Base-by-base conservation (phyloP, 2,888 invertebrate genomes). In the Smittia aterrima region DNA sequence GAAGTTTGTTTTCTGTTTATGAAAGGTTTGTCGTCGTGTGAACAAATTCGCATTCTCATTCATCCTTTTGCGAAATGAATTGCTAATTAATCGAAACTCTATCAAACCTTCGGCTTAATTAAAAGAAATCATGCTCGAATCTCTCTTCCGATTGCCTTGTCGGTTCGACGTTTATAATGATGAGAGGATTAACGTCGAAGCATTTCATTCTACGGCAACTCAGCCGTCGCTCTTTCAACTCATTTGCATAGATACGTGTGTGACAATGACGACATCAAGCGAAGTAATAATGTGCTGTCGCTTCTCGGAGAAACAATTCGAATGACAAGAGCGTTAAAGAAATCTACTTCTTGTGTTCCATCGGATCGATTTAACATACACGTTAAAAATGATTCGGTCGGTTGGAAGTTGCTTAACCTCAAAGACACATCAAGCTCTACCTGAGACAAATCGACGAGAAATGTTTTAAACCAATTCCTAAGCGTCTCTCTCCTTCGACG, bases 271-370 rank as follows among this genome's bases (percentile, higher is more conserved):
- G 9, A 58, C 20, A 20, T 13, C 3, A 58, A 11, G 18, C n/a
- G 4, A 53, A 53, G 53, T 13, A 16, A 7, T 20, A 58, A 58
- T 22, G 58, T 58, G 20, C 20, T 58, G 20, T 58, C 24, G 22
- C 7, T 58, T 58, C 18, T 38, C 38, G 13, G 47, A 47, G n/a
- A 58, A 58, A 58, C 24, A 58, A 58, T 58, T 58, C 58, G 18
- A 22, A 24, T 20, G 58, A 58, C 58, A 58, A 58, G 7, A 58
- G 13, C 18, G 1, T 18, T 22, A 58, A 22, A 58, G 58, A 58
- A 58, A 58, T 58, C 58, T 58, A 58, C 58, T 58, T 58, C 58
- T 58, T 58, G 24, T 58, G 58, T 58, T 58, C 20, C 58, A 58
- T 18, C 58, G 13, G 24, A 22, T 22, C 20, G 13, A 22, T 22